Evolutionary conservation across 2,888 invertebrate species (phyloP).

Genomic region (Archaeoteleia sp.): DNA sequence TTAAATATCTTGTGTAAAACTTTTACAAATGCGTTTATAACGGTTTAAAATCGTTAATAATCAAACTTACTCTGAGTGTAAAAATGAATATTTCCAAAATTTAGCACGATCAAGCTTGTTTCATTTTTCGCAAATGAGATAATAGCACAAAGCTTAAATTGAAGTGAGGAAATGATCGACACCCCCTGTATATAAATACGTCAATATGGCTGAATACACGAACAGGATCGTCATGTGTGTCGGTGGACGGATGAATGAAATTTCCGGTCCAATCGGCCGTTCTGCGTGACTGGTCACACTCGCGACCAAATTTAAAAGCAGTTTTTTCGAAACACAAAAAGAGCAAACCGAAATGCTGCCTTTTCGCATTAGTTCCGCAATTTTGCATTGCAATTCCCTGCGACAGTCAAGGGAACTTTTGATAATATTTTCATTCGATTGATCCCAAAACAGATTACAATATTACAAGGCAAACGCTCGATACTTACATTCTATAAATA

Average conservation of each 20-base stretch:
- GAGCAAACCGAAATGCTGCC: conserved; percentile 24
- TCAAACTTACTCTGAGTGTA: background rate
- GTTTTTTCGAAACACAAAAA: conserved; percentile 22
- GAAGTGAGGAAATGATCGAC: no score
- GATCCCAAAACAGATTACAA: conserved; percentile 3
- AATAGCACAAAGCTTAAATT: background rate
- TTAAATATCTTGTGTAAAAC: no score
- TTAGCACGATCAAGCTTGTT: background rate
- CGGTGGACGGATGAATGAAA: conserved; percentile 30
- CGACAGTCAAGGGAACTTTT: conserved; percentile 5
- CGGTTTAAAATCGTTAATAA: background rate
- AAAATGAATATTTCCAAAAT: conserved; percentile 6
- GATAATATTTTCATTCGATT: conserved; percentile 26
- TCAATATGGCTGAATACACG: conserved; percentile 15
- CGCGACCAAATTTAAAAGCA: conserved; percentile 33
- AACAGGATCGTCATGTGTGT: conserved; percentile 25
- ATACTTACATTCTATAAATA: no score
- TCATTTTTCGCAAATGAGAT: background rate
- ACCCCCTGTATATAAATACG: conserved; percentile 12
- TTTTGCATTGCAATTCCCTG: conserved; percentile 14
- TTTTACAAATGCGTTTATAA: background rate
- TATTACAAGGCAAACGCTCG: background rate
- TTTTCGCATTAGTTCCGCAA: background rate
- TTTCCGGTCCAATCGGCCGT: conserved; percentile 36
- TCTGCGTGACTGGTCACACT: conserved; percentile 27